A percentile compares a stretch with the other conserved stretches of the same genome.
These are phyloP conservation scores for Acromyrmex heyeri DNA, from an alignment of 1,140 invertebrate genomes.

Conservation along the genomic window DNA sequence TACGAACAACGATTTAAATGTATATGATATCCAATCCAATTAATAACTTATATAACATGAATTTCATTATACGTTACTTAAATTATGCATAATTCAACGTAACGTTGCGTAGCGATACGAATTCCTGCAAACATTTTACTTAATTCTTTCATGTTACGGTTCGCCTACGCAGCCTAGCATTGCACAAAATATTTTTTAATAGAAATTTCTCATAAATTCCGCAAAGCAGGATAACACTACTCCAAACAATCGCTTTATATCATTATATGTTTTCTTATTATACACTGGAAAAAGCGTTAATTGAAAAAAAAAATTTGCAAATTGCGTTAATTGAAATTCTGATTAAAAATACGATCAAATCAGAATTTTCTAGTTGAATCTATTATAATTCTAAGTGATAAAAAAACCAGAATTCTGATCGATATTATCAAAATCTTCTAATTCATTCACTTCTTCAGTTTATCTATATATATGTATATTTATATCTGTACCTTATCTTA, in stretches of 20 bases:
- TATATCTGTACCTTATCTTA: background rate
- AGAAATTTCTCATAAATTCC: background rate
- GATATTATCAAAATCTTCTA: no score
- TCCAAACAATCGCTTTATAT: background rate
- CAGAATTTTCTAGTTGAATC: no score
- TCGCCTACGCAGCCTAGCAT: background rate
- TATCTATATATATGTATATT: no score
- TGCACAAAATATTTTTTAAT: background rate
- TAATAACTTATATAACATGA: constrained; percentile 17
- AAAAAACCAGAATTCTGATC: no score
- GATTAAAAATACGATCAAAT: no score
- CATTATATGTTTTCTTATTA: background rate
- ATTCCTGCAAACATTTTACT: constrained; percentile 19
- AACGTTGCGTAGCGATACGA: background rate
- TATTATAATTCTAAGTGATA: no score
- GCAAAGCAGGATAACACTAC: background rate
- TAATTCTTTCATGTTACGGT: constrained; percentile 35
- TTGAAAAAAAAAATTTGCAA: no score
- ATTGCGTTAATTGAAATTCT: no score
- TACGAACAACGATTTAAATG: background rate
- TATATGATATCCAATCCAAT: background rate
- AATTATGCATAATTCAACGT: background rate
- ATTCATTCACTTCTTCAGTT: no score
- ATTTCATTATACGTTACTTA: background rate
- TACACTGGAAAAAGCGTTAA: no score